A percentile compares a stretch with the other conserved stretches of the same genome.
These are phyloP conservation scores for Lottia gigantea DNA, from an alignment of 2,888 invertebrate species.

Conservation along the genomic window DNA sequence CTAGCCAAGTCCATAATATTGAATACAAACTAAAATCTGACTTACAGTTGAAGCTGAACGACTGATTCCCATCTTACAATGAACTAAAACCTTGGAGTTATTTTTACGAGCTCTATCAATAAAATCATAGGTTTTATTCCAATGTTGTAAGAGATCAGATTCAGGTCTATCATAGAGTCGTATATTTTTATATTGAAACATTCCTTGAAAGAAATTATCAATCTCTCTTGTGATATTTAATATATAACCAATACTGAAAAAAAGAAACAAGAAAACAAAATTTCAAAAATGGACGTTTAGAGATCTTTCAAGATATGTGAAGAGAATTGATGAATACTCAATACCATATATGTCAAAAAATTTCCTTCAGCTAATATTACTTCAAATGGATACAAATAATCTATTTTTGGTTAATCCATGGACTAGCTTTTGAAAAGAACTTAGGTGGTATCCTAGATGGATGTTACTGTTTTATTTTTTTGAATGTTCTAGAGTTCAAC, in stretches of 20 bases:
- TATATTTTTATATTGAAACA: constrained; percentile 95
- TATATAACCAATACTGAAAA: constrained; percentile 88
- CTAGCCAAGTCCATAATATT: too few relatives aligned
- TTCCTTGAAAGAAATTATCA: constrained; percentile 98
- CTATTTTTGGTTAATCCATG: too few relatives aligned
- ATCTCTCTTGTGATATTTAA: constrained; percentile 98
- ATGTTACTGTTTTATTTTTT: too few relatives aligned
- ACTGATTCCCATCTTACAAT: constrained; percentile 99
- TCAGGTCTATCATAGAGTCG: constrained; percentile 97
- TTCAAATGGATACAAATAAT: too few relatives aligned
- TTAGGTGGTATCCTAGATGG: too few relatives aligned
- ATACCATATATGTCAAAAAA: too few relatives aligned
- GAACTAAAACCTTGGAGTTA: constrained; percentile 77
- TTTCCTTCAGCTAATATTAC: too few relatives aligned
- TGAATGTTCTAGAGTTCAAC: background rate
- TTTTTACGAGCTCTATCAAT: constrained; percentile 82
- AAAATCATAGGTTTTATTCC: constrained; percentile 98
- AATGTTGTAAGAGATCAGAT: constrained; percentile 94
- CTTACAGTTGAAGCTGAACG: constrained; percentile 94
- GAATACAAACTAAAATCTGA: constrained; percentile 19
- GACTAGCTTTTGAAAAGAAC: too few relatives aligned
- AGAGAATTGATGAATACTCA: too few relatives aligned
- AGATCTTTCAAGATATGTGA: too few relatives aligned
- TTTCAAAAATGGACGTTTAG: too few relatives aligned
- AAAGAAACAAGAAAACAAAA: too few relatives aligned